Conservation (phyloP, 2,113 vertebrate genomes). For the Protobothrops mucrosquamatus region DNA sequence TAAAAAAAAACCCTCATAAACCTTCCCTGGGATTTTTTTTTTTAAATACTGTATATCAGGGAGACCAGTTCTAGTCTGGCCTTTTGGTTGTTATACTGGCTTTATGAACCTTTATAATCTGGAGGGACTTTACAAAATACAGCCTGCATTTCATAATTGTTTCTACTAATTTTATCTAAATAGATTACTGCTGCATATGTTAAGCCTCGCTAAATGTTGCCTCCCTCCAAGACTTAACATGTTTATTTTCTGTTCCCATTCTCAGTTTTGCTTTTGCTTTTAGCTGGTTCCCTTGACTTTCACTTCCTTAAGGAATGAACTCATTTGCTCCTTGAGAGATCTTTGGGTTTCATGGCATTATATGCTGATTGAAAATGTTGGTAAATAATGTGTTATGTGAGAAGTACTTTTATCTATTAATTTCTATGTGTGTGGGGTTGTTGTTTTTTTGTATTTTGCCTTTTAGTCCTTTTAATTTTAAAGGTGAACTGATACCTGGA, state of each 20-base stretch:
- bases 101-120: background rate
- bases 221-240: background rate
- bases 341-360: background rate
- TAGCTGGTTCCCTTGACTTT: background rate
- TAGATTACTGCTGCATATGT: background rate
- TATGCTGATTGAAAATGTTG: background rate
- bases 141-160: background rate
- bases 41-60: background rate
- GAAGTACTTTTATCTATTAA: background rate
- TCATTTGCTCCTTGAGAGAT: background rate
- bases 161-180: background rate
- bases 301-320: background rate
- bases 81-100: background rate
- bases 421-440: background rate
- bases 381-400: background rate
- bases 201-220: background rate
- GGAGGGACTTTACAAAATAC: background rate
- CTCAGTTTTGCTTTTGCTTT: background rate
- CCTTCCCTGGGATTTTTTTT: background rate
- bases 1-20: background rate
- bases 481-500: background rate
- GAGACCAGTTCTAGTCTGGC: background rate
- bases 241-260: background rate
- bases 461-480: background rate
- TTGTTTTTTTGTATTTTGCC: background rate